Conservation (phyloP, 2,888 invertebrate species). For the Synanthedon myopaeformis region DNA sequence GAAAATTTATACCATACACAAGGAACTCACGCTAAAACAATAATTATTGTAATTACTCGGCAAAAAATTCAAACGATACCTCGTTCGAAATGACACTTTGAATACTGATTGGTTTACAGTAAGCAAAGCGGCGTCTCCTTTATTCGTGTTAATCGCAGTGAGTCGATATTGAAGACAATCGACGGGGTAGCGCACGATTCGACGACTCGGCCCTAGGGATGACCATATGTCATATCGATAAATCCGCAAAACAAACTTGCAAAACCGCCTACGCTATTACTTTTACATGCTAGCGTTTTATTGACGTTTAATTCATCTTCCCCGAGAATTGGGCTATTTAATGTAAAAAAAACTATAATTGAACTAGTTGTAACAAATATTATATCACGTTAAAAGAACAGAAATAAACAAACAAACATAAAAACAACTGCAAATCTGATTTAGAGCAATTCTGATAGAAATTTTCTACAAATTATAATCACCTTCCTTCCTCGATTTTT, state of each 20-base stretch:
- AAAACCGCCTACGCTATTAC: too few species aligned
- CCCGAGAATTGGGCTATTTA: too few species aligned
- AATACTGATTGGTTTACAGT: slow-evolving; percentile 49
- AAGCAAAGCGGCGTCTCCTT: slow-evolving; percentile 43
- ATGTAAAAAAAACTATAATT: too few species aligned
- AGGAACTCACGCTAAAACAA: slow-evolving; percentile 4
- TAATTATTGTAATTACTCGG: slow-evolving; percentile 49
- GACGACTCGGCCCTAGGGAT: slow-evolving; percentile 17
- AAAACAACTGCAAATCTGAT: too few species aligned
- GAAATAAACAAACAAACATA: too few species aligned
- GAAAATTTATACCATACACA: neutral
- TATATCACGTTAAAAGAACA: too few species aligned
- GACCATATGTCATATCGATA: slow-evolving; percentile 10
- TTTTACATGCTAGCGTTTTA: too few species aligned
- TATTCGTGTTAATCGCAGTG: slow-evolving; percentile 65
- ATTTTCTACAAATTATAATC: too few species aligned
- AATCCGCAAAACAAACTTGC: neutral
- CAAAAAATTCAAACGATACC: slow-evolving; percentile 40
- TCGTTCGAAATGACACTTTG: slow-evolving; percentile 20
- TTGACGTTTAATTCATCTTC: too few species aligned
- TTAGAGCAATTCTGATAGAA: too few species aligned
- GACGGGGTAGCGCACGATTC: slow-evolving; percentile 61
- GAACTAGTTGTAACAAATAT: too few species aligned
- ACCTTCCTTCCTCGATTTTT: too few species aligned
- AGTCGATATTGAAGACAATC: slow-evolving; percentile 67